Conservation (phyloP, 2,797 vertebrate genomes). For the Pogoniulus pusillus region DNA sequence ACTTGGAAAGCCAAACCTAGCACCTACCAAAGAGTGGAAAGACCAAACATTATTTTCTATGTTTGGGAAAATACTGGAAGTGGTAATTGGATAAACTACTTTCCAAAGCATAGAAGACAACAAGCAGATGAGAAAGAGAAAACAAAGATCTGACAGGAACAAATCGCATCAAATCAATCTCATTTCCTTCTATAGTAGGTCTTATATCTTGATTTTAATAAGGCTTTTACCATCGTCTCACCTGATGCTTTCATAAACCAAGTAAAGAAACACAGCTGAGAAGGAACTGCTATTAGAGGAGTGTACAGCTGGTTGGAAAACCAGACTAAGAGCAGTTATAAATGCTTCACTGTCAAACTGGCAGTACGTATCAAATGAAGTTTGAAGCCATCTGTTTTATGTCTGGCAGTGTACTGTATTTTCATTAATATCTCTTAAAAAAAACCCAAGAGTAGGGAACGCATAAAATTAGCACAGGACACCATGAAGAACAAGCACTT, state of each 20-base stretch:
- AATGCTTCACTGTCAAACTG: conserved; percentile 59
- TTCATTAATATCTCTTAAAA: conserved; percentile 55
- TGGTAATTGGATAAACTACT: conserved; percentile 9
- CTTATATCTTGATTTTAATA: conserved; percentile 47
- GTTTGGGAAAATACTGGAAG: conserved; percentile 42
- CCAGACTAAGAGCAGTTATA: conserved; percentile 56
- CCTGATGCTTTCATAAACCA: conserved; percentile 50
- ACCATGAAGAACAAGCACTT: conserved; percentile 34
- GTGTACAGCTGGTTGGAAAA: conserved; percentile 47
- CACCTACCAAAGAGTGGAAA: not conserved
- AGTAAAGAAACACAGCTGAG: not conserved
- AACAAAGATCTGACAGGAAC: conserved; percentile 23
- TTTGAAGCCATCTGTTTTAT: conserved; percentile 69
- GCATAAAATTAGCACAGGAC: conserved; percentile 57
- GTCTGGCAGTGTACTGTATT: conserved; percentile 62
- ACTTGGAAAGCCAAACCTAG: not conserved
- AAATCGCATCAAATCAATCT: conserved; percentile 46
- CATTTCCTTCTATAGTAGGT: conserved; percentile 28
- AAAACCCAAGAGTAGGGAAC: not conserved
- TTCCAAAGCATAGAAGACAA: conserved; percentile 13
- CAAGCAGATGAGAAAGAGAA: not conserved
- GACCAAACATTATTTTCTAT: not conserved
- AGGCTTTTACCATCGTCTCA: conserved; percentile 20
- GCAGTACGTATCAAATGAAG: conserved; percentile 55
- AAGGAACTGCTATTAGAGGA: conserved; percentile 42